Evolutionary conservation across 1,140 invertebrate species (phyloP), one percentile per base, ranked within the genome.

Genomic region (Latrodectus geometricus): DNA sequence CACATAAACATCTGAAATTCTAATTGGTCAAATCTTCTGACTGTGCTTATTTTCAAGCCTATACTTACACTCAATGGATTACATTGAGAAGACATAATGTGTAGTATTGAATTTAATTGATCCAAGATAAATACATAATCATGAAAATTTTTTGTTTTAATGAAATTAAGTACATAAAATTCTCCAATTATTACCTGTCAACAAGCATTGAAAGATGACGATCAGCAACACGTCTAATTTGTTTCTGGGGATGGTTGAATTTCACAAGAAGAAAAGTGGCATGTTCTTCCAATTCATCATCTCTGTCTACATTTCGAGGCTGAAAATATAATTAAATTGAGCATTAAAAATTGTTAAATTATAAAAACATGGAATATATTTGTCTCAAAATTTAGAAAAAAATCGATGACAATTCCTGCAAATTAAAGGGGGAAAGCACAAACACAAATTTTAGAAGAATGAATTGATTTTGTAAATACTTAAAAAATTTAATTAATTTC

Each of bases 231-330:
- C 96, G 92, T 87, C 98, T 92, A 56, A 99, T 98, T 90, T 98
- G 95, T 88, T 97, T 97, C 90, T 99, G 96, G 48, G 98, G 95
- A 91, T 99, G 96, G 92, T 99, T 99, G 91, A 99, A 99, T 91
- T 98, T 96, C 12, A 99, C 96, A 61, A 99, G 91, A 8, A 99
- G 92, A 89, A 98, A 97, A 90, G 98, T 97, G 0, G 97, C 97
- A 92, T 98, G 97, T 72, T 93, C 93, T 90, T 99, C 97, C n/a
- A 99, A 91, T 88, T 98, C 97, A 50, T 93, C 93, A 90, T 99
- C 97, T 0, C 97, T 93, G 7, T 94, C 94, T 88, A 96, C 95
- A 88, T 97, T 91, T 79, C 91, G 90, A 48, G 91, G 91, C 91
- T 92, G 79, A 75, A 85, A 56, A 79, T 50, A 70, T 15, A 70